Percentiles rank a stretch among this genome's conserved stretches.
phyloP scores from a whole-genome alignment of 2,888 invertebrate species.

The Dendrolimus houi region DNA sequence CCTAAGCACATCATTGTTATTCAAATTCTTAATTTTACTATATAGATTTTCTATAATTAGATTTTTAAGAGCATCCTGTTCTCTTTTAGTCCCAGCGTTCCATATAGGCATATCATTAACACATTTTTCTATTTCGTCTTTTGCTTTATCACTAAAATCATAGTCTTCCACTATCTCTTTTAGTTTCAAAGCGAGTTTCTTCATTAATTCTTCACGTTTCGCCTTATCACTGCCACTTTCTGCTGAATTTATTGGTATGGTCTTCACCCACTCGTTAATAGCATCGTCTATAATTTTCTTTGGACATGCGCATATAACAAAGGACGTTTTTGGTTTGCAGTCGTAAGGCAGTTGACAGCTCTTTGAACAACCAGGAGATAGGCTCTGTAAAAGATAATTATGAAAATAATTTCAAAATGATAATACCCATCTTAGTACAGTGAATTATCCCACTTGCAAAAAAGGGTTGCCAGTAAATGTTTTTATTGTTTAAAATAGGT shows the following conservation, averaged over 20 bases:
- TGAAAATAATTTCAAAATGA: too few relatives aligned
- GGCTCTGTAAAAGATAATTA: background rate
- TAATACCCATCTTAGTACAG: too few relatives aligned
- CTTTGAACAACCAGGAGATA: background rate
- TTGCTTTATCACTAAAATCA: conserved; percentile 18
- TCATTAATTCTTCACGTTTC: conserved; percentile 18
- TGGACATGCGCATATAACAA: background rate
- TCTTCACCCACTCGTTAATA: conserved; percentile 26
- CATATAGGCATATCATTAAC: conserved; percentile 33
- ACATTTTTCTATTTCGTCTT: conserved; percentile 18
- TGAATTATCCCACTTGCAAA: too few relatives aligned
- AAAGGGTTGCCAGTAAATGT: too few relatives aligned
- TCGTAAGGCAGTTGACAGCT: background rate
- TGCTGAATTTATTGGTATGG: conserved; percentile 26
- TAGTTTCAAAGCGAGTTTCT: conserved; percentile 18
- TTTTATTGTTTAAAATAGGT: too few relatives aligned
- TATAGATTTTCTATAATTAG: conserved; percentile 22
- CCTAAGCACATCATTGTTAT: conserved; percentile 16
- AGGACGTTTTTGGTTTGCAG: background rate
- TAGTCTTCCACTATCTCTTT: conserved; percentile 15
- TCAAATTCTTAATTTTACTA: conserved; percentile 12
- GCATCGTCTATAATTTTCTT: conserved; percentile 14
- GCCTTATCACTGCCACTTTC: conserved; percentile 17
- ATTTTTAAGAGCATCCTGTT: conserved; percentile 21
- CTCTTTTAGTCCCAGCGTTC: conserved; percentile 21